Percentiles rank a stretch among this genome's conserved stretches.
These are phyloP conservation scores for Lontra canadensis DNA, from an alignment of 2,113 vertebrate genomes.

Conservation along the genomic window DNA sequence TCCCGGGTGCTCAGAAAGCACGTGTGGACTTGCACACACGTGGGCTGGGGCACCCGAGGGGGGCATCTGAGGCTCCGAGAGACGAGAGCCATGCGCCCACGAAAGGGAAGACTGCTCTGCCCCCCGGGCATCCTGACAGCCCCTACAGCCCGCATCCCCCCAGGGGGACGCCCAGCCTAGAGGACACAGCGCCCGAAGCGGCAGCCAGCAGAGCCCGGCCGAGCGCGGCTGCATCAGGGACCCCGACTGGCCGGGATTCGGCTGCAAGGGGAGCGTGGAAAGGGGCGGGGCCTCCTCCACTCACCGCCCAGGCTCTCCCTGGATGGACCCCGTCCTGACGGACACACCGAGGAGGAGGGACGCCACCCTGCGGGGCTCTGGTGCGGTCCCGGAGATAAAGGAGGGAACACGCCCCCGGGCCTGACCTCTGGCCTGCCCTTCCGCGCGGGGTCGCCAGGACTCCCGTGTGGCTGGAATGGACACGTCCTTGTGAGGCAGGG, in stretches of 20 bases:
- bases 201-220: not conserved
- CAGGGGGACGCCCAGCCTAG: fast-evolving
- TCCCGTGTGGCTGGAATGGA: not conserved
- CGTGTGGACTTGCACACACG: no score
- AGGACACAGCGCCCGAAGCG: fast-evolving
- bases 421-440: not conserved
- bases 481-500: not conserved
- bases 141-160: fast-evolving
- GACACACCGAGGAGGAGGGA: fast-evolving
- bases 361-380: not conserved
- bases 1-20: not conserved
- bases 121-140: not conserved
- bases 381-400: fast-evolving
- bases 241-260: not conserved
- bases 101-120: not conserved
- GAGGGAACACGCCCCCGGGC: fast-evolving
- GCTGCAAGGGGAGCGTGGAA: not conserved
- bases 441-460: not conserved
- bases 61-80: not conserved
- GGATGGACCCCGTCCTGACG: fast-evolving
- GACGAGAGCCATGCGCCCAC: fast-evolving
- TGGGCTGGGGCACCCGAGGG: no score
- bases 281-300: not conserved
- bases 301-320: not conserved
- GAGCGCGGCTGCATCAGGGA: fast-evolving